Evolutionary conservation across 2,888 invertebrate species (phyloP).

Genomic region (Chironomus riparius): DNA sequence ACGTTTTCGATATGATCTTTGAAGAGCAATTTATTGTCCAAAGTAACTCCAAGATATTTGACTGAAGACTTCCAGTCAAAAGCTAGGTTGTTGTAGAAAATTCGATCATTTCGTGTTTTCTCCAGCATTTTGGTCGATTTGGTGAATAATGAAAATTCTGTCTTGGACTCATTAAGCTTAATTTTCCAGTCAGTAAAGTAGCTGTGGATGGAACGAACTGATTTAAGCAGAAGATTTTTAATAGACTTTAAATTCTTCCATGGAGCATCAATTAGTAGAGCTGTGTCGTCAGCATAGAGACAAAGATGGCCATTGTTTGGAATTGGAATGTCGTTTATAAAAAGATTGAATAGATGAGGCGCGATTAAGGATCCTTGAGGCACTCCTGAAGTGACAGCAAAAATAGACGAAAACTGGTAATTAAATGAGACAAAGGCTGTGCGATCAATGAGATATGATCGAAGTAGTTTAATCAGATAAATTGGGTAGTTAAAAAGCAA

Average conservation of each 20-base stretch:
- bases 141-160: background rate
- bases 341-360: conserved; percentile 31
- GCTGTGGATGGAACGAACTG: background rate
- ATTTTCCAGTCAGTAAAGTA: background rate
- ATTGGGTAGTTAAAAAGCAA: conserved; percentile 29
- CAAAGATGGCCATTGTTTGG: conserved; percentile 26
- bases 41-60: background rate
- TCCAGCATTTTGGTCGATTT: background rate
- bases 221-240: background rate
- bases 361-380: conserved; percentile 32
- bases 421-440: conserved; percentile 29
- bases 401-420: background rate
- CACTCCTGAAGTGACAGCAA: conserved; percentile 32
- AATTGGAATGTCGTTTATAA: conserved; percentile 31
- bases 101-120: background rate
- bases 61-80: background rate
- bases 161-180: background rate
- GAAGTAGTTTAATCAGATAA: conserved; percentile 30
- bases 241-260: background rate
- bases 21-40: background rate
- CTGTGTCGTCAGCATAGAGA: conserved; percentile 30
- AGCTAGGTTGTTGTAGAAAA: background rate
- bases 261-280: background rate
- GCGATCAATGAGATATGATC: conserved; percentile 31
- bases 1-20: background rate